Percentiles rank a stretch among this genome's conserved stretches.
phyloP scores from a whole-genome alignment of 2,797 vertebrate species.

The Pangasius larnaudii region DNA sequence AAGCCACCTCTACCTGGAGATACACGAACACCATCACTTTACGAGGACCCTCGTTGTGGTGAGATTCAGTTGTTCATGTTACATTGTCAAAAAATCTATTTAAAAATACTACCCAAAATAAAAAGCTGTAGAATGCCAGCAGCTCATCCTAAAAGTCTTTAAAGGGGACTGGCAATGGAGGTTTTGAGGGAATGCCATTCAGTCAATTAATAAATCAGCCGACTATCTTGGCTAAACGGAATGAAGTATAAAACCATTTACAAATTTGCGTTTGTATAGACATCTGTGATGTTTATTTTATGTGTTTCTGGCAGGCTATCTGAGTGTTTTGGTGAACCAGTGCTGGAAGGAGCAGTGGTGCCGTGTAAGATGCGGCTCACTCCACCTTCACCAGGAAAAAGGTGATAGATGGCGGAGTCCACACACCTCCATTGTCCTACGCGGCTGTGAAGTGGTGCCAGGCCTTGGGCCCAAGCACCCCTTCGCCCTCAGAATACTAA shows the following conservation, averaged over 20 bases:
- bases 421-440: constrained; percentile 78
- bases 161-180: not conserved
- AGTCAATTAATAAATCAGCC: not conserved
- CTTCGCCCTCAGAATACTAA: constrained; percentile 91
- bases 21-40: constrained; percentile 70
- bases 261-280: not conserved
- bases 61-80: constrained; percentile 30
- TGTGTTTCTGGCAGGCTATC: constrained; percentile 77
- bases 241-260: not conserved
- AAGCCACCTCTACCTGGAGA: constrained; percentile 84
- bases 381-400: constrained; percentile 88
- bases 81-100: not conserved
- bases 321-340: constrained; percentile 87
- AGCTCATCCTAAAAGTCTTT: not conserved
- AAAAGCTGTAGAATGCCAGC: not conserved
- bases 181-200: not conserved
- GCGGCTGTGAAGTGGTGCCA: constrained; percentile 86
- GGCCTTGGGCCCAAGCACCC: constrained; percentile 91
- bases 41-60: constrained; percentile 91
- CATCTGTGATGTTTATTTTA: not conserved
- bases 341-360: constrained; percentile 96
- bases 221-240: not conserved
- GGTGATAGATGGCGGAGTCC: constrained; percentile 79
- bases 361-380: constrained; percentile 80
- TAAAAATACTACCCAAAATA: not conserved